Percentiles rank a stretch among this genome's conserved stretches.
Evolutionary conservation across 1,140 invertebrate species (phyloP).

Genomic region (Saccostrea glomerata): DNA sequence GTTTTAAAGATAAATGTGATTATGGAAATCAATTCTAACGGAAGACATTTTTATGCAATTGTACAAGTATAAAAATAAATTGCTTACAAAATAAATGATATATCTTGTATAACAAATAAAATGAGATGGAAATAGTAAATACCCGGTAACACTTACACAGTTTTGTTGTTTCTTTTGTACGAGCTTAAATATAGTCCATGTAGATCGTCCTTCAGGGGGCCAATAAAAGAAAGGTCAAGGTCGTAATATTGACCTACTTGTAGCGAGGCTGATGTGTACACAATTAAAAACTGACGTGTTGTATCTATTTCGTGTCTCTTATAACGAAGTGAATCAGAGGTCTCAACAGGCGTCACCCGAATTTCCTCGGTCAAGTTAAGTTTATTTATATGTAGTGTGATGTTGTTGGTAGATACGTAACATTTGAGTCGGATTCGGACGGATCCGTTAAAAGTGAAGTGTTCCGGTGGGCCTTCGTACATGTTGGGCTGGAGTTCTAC

Average conservation of each 20-base stretch:
- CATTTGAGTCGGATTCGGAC: slow-evolving; percentile 86
- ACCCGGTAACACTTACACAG: slow-evolving; percentile 70
- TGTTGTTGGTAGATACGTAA: slow-evolving; percentile 82
- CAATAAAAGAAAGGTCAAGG: slow-evolving; percentile 84
- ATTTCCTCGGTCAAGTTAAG: slow-evolving; percentile 62
- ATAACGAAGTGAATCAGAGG: slow-evolving; percentile 58
- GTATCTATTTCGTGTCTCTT: slow-evolving; percentile 78
- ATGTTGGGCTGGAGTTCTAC: slow-evolving; percentile 77
- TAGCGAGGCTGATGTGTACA: slow-evolving; percentile 81
- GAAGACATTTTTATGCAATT: too few species aligned
- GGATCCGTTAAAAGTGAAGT: slow-evolving; percentile 84
- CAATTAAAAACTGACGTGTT: slow-evolving; percentile 84
- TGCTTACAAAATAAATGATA: too few species aligned
- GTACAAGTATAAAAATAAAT: too few species aligned
- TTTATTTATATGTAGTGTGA: slow-evolving; percentile 84
- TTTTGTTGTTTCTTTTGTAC: slow-evolving; percentile 67
- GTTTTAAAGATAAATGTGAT: too few species aligned
- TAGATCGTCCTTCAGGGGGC: slow-evolving; percentile 86
- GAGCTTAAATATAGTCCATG: slow-evolving; percentile 73
- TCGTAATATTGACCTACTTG: slow-evolving; percentile 82
- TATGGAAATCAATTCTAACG: too few species aligned
- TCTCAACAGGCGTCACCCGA: slow-evolving; percentile 38
- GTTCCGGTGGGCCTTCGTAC: slow-evolving; percentile 65
- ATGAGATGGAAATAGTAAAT: too few species aligned
- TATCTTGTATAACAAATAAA: too few species aligned